Conservation (phyloP, 2,797 vertebrate genomes). For the Enteromius paludinosus region DNA sequence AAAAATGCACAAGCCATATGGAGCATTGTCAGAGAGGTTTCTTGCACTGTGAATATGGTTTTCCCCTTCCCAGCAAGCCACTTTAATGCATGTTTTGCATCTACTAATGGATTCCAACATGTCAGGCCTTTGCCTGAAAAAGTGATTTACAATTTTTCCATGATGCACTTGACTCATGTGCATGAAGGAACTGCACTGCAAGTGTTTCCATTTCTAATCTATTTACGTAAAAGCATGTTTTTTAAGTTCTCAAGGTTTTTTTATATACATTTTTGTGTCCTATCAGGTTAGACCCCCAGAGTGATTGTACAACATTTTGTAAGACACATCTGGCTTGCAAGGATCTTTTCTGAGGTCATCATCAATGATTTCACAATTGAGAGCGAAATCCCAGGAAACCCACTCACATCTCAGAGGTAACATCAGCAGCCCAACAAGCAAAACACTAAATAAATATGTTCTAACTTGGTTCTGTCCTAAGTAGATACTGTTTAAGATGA, state of each 20-base stretch:
- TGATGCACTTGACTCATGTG: neutral
- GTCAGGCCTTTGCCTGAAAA: slow-evolving; percentile 6
- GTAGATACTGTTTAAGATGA: neutral
- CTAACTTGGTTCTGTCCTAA: neutral
- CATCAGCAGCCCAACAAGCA: neutral
- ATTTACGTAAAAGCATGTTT: neutral
- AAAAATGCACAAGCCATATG: slow-evolving; percentile 58
- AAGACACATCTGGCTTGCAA: neutral
- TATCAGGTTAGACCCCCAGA: neutral
- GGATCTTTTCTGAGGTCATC: neutral
- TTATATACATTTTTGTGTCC: neutral
- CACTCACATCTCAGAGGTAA: neutral
- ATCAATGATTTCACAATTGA: neutral
- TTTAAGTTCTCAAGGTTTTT: neutral
- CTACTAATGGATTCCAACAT: slow-evolving; percentile 23
- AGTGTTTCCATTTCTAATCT: neutral
- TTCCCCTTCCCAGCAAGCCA: slow-evolving; percentile 2
- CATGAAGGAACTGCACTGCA: neutral
- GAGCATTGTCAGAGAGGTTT: slow-evolving; percentile 32
- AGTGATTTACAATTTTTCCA: neutral
- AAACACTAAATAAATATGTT: neutral
- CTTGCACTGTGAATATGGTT: slow-evolving; percentile 42
- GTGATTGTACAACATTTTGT: neutral
- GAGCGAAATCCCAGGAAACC: neutral
- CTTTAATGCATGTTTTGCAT: slow-evolving; percentile 46